Evolutionary conservation across 2,113 vertebrate species (phyloP), one percentile per base, ranked within the genome.

Genomic region (Hippolais icterina): DNA sequence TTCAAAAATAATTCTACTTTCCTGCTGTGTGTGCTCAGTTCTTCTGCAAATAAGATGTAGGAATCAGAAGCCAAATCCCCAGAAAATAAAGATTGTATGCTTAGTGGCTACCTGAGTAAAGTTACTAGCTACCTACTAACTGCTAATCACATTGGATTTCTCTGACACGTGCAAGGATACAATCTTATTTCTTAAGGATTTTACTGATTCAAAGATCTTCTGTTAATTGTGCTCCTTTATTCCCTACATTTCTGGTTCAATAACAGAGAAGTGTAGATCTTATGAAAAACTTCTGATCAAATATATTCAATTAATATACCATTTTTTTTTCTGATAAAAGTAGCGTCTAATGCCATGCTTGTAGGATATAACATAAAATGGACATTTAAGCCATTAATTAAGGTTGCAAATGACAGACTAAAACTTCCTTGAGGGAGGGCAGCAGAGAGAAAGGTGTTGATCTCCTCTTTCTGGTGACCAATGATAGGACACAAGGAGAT

Each of bases 401-500:
- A 42, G 14, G 27, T 60, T 72, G 44, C 10, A 89, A n/a, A 15
- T 52, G 27, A 47, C 65, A 37, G 39, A 16, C 5, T 31, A 28
- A 41, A 77, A 5, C 10, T 50, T 59, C 60, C 29, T 50, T 6
- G 33, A 23, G 22, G 7, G 1, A n/a, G 4, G 2, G 15, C 16
- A 46, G 29, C 3, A 23, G 39, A 49, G 6, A 5, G 2, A 5
- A 11, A 64, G 25, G 1, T n/a, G 33, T 14, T 60, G 8, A n/a
- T 89, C 10, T 61, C 53, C 12, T 66, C 64, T 49, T 35, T 41
- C 57, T 68, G 23, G 8, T 87, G 39, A 69, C 13, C 21, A 35
- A 12, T 0, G 0, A 49, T 6, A 49, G 4, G 8, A 63, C 9
- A 25, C 3, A 4, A 57, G n/a, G 49, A 53, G 53, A 31, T 15